These are phyloP conservation scores for Solenodon paradoxus DNA, from an alignment of 2,113 vertebrate species.

Conservation along the genomic window DNA sequence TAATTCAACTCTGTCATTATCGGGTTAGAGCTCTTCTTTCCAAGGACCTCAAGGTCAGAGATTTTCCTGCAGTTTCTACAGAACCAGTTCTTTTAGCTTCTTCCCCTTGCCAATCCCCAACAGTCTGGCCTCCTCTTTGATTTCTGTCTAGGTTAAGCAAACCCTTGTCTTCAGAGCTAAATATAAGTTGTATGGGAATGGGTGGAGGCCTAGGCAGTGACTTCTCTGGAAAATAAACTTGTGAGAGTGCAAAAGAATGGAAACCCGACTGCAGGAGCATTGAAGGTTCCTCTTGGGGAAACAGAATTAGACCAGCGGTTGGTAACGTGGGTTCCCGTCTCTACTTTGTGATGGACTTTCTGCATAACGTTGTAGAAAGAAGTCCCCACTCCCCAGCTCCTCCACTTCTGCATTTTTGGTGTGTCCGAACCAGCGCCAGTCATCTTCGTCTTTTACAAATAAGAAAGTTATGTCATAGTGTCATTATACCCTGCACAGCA, in stretches of 20 bases:
- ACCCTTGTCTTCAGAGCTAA: constrained; percentile 48
- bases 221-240: constrained; percentile 18
- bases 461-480: background rate
- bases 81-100: constrained; percentile 70
- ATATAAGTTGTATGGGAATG: constrained; percentile 52
- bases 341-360: background rate
- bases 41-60: constrained; percentile 78
- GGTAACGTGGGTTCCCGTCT: accelerated
- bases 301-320: background rate
- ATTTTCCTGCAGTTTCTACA: constrained; percentile 69
- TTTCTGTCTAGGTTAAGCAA: constrained; percentile 65
- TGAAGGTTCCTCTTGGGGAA: background rate
- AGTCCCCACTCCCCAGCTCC: background rate
- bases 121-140: constrained; percentile 67
- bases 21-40: constrained; percentile 67
- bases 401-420: background rate
- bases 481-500: background rate
- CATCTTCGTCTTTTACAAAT: background rate
- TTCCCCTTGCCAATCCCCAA: constrained; percentile 54
- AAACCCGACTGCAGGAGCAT: background rate
- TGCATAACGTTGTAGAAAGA: background rate
- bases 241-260: background rate
- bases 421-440: background rate
- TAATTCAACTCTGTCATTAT: constrained; percentile 80
- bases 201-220: background rate